Percentiles rank a stretch among this genome's conserved stretches.
Evolutionary conservation across 2,797 vertebrate genomes (phyloP).

Genomic region (Onychomys leucogaster): DNA sequence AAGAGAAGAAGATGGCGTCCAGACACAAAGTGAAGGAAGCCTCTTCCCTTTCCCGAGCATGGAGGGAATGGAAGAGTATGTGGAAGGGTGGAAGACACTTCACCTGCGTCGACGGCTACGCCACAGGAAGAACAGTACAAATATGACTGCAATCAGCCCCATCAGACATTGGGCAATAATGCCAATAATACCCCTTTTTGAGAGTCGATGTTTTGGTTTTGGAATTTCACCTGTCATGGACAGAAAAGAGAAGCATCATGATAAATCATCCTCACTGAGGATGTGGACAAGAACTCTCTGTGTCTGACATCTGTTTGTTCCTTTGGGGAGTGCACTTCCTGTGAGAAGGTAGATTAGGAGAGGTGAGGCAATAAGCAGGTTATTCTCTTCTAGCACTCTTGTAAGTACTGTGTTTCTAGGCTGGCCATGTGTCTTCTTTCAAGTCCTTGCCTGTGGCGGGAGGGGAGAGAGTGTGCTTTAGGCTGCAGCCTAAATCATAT

Average conservation of each 20-base stretch:
- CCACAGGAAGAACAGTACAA: fast-evolving
- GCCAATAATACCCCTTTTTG: not conserved
- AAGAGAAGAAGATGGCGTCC: not conserved
- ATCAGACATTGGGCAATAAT: not conserved
- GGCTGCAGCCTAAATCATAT: not conserved
- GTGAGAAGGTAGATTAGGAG: not conserved
- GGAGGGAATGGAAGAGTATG: not conserved
- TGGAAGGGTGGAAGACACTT: not conserved
- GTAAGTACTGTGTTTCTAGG: not conserved
- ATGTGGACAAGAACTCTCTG: not conserved
- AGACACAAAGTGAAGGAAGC: too few relatives aligned
- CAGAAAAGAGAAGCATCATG: not conserved
- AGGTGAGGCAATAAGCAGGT: not conserved
- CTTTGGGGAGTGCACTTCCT: not conserved
- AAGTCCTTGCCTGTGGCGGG: not conserved
- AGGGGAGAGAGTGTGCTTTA: not conserved
- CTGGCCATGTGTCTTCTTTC: not conserved
- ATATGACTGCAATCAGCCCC: not conserved
- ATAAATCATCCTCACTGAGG: not conserved
- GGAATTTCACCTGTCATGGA: too few relatives aligned
- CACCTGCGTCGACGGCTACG: not conserved
- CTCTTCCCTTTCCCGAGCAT: not conserved
- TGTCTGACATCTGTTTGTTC: not conserved
- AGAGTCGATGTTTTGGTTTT: not conserved
- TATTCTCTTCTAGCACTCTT: too few relatives aligned